Percentiles rank a stretch among this genome's conserved stretches.
These are phyloP conservation scores for Saccopteryx leptura DNA, from an alignment of 2,113 vertebrate species.

Conservation along the genomic window DNA sequence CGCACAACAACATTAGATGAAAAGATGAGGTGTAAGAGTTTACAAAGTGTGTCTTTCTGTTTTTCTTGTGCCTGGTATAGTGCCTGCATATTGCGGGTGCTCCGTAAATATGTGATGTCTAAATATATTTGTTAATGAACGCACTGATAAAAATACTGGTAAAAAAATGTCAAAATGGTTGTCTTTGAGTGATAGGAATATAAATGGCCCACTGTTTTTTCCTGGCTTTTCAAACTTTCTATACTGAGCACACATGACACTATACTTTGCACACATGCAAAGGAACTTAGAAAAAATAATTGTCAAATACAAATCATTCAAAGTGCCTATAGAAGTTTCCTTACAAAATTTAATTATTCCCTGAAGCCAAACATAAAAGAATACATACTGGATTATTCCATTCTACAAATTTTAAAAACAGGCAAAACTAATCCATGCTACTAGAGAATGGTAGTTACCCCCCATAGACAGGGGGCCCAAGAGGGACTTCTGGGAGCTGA, in stretches of 20 bases:
- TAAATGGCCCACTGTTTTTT: not conserved
- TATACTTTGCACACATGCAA: not conserved
- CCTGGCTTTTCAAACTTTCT: not conserved
- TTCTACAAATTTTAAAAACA: not conserved
- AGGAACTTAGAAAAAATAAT: not conserved
- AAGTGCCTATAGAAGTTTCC: not conserved
- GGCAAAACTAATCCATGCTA: not conserved
- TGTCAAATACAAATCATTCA: not conserved
- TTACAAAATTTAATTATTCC: not conserved
- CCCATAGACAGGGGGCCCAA: not conserved
- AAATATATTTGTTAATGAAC: not conserved
- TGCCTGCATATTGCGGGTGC: not conserved
- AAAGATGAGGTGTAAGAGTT: not conserved
- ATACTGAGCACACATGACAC: not conserved
- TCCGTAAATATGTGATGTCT: conserved; percentile 17
- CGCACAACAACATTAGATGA: not conserved
- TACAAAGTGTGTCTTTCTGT: not conserved
- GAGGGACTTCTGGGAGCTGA: not conserved
- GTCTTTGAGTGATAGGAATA: not conserved
- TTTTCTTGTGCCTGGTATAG: not conserved
- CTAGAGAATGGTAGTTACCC: not conserved
- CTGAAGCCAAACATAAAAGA: not conserved
- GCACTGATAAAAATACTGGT: not conserved
- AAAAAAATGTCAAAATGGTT: not conserved
- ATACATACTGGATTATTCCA: not conserved